Conservation (phyloP, 2,113 vertebrate genomes). For the Lamprotornis superbus region DNA sequence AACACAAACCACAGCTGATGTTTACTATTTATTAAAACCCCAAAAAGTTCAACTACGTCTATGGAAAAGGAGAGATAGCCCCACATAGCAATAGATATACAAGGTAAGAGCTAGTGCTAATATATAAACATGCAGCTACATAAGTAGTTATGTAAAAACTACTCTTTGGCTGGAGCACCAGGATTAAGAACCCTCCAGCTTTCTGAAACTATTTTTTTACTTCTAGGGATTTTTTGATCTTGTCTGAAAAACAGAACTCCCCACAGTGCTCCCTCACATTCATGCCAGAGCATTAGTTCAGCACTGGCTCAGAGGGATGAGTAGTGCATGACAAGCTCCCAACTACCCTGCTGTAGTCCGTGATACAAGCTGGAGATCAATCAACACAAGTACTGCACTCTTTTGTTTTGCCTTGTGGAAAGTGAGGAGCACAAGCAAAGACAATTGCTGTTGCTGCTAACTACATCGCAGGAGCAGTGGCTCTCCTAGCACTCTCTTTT, state of each 20-base stretch:
- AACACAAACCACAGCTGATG: not conserved
- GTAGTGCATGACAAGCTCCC: not conserved
- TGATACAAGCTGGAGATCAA: not conserved
- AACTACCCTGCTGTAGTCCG: not conserved
- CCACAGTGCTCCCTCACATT: not conserved
- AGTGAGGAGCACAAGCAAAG: not conserved
- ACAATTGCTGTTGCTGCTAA: not conserved
- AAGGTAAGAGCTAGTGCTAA: not conserved
- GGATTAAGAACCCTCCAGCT: not conserved
- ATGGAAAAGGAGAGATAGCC: not conserved
- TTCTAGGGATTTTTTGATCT: not conserved
- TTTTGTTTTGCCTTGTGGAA: not conserved
- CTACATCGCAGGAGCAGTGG: not conserved
- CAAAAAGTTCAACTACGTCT: not conserved
- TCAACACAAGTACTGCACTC: not conserved
- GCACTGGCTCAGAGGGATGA: not conserved
- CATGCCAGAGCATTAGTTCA: not conserved
- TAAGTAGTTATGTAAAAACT: not conserved
- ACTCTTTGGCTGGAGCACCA: not conserved
- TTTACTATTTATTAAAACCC: not conserved
- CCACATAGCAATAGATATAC: not conserved
- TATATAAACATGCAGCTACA: not conserved
- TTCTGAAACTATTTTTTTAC: not conserved
- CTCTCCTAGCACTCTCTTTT: not conserved
- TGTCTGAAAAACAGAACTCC: not conserved